A percentile compares a stretch with the other conserved stretches of the same genome.
Conservation (phyloP, 2,113 vertebrate genomes). For the Xenotilapia caudafasciata region DNA sequence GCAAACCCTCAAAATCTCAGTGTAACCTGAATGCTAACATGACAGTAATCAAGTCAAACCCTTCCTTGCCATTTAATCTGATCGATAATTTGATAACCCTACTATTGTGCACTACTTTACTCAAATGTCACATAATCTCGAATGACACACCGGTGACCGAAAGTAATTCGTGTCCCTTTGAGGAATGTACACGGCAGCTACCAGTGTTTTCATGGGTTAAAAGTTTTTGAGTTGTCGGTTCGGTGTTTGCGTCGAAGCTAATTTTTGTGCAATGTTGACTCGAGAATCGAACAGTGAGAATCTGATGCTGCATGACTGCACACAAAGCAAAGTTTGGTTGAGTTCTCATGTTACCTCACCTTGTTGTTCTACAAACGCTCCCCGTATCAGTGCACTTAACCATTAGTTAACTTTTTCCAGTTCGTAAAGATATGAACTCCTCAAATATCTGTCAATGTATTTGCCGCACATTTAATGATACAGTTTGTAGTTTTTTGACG, state of each 20-base stretch:
- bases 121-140: constrained; percentile 17
- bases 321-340: constrained; percentile 53
- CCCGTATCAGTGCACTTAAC: constrained; percentile 48
- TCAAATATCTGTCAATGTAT: constrained; percentile 34
- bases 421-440: constrained; percentile 7
- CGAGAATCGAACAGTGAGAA: constrained; percentile 33
- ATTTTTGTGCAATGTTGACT: not conserved
- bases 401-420: constrained; percentile 29
- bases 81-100: constrained; percentile 40
- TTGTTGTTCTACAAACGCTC: constrained; percentile 39
- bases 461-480: not conserved
- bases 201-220: not conserved
- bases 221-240: not conserved
- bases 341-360: constrained; percentile 60
- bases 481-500: not conserved
- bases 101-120: constrained; percentile 13
- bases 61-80: constrained; percentile 41
- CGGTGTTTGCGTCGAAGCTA: not conserved
- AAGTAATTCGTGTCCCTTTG: constrained; percentile 1
- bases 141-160: constrained; percentile 19
- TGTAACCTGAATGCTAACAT: constrained; percentile 3
- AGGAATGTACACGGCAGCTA: constrained; percentile 1
- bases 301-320: constrained; percentile 38
- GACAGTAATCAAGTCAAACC: constrained; percentile 28
- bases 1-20: not conserved